Percentiles rank a stretch among this genome's conserved stretches.
These are phyloP conservation scores for Aphis gossypii DNA, from an alignment of 1,140 invertebrate species.

Conservation along the genomic window DNA sequence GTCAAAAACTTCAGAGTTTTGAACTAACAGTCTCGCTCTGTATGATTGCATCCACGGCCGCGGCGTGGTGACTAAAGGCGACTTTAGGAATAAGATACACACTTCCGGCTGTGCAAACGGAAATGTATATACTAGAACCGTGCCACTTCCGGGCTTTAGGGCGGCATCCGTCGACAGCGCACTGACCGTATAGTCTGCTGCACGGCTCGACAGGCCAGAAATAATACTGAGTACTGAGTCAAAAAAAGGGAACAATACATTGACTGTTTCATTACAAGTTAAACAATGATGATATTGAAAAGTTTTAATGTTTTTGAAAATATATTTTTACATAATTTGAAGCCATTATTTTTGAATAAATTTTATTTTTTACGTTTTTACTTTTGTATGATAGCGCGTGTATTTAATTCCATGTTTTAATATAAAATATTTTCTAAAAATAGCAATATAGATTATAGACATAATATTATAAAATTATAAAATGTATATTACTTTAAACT, in stretches of 20 bases:
- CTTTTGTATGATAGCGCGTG: too few relatives aligned
- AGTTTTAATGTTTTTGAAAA: background rate
- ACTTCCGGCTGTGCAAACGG: slow-evolving; percentile 30
- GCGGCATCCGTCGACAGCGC: background rate
- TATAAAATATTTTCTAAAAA: background rate
- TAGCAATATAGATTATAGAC: background rate
- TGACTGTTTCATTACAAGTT: background rate
- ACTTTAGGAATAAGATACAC: slow-evolving; percentile 2
- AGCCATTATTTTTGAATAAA: background rate
- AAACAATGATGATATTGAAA: background rate
- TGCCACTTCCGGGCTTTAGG: background rate
- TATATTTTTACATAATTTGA: background rate
- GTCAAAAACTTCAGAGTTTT: background rate
- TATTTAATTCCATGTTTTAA: background rate
- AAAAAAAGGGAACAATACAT: background rate
- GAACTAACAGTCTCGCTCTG: background rate
- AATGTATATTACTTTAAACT: background rate
- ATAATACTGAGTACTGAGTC: background rate
- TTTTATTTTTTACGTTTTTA: background rate
- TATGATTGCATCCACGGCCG: background rate
- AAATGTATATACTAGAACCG: background rate
- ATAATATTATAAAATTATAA: background rate
- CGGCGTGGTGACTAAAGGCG: background rate
- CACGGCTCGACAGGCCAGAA: background rate
- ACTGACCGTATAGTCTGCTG: background rate